phyloP scores from a whole-genome alignment of 2,113 vertebrate genomes.

The Ciconia maguari region DNA sequence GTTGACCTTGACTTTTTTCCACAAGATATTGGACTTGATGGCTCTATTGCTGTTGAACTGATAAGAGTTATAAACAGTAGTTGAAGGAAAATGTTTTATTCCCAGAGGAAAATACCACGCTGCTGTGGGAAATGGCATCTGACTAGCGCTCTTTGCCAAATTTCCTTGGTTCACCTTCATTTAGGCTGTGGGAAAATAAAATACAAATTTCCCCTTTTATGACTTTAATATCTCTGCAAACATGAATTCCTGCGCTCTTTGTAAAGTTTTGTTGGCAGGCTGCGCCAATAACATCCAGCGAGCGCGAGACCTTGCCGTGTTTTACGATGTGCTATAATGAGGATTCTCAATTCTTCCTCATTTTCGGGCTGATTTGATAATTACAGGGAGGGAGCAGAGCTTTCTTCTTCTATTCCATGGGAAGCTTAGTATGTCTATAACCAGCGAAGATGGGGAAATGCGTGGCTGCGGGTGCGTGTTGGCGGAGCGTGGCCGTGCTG shows the following conservation, averaged over 20 bases:
- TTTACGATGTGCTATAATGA: constrained; percentile 62
- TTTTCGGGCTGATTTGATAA: constrained; percentile 63
- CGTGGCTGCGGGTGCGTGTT: not conserved
- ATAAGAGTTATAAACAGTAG: constrained; percentile 85
- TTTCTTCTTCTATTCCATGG: not conserved
- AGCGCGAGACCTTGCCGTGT: not conserved
- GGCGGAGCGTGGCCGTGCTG: accelerated
- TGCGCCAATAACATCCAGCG: not conserved
- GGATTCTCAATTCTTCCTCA: constrained; percentile 60
- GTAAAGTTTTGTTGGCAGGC: constrained; percentile 37
- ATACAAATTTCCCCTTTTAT: constrained; percentile 61
- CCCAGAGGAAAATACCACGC: constrained; percentile 82
- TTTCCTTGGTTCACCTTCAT: constrained; percentile 75
- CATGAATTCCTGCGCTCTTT: constrained; percentile 50
- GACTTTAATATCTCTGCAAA: constrained; percentile 63
- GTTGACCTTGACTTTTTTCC: constrained; percentile 85
- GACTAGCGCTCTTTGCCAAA: constrained; percentile 72
- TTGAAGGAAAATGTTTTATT: constrained; percentile 89
- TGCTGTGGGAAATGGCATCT: constrained; percentile 83
- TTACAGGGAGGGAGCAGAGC: constrained; percentile 55
- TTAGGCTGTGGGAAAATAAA: constrained; percentile 79
- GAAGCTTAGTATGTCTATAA: not conserved
- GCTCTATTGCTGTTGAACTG: constrained; percentile 84
- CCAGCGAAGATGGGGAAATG: not conserved
- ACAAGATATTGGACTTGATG: constrained; percentile 83